Conservation (phyloP, 2,797 vertebrate species). For the Rhinatrema bivittatum region DNA sequence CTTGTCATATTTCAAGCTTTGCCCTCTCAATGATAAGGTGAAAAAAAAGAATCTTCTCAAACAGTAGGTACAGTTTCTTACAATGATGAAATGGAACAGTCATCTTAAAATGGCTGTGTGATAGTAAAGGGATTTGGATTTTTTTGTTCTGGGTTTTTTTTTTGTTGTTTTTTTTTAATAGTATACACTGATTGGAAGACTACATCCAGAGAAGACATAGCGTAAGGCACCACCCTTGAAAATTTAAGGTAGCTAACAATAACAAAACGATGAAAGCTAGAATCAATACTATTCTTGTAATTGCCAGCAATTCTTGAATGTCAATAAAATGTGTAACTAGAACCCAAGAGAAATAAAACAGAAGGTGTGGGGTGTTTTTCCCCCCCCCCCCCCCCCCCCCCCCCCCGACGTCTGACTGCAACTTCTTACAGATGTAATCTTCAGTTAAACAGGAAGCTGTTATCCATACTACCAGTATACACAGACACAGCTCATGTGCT, state of each 20-base stretch:
- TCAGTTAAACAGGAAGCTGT: no score
- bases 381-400: no score
- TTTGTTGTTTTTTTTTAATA: constrained; percentile 33
- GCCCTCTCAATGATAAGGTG: constrained; percentile 25
- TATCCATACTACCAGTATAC: constrained; percentile 34
- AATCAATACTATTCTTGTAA: constrained; percentile 51
- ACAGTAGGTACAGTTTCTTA: constrained; percentile 34
- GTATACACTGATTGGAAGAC: constrained; percentile 66
- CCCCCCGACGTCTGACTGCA: constrained; percentile 44
- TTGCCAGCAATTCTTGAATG: constrained; percentile 57
- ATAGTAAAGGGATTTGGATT: no score
- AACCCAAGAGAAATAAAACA: constrained; percentile 25
- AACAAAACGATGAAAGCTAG: constrained; percentile 54
- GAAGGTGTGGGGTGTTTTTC: constrained; percentile 40
- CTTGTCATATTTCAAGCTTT: constrained; percentile 30
- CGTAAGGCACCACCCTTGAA: constrained; percentile 79
- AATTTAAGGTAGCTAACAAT: constrained; percentile 63
- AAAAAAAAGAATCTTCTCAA: constrained; percentile 33
- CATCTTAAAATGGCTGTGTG: constrained; percentile 28
- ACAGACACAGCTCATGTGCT: constrained; percentile 29
- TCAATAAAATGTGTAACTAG: constrained; percentile 46
- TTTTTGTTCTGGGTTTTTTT: no score
- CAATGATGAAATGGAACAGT: constrained; percentile 32
- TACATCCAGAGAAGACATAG: constrained; percentile 52
- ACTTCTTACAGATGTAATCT: constrained; percentile 39